phyloP scores from a whole-genome alignment of 2,797 vertebrate species.

The Salmo trutta region DNA sequence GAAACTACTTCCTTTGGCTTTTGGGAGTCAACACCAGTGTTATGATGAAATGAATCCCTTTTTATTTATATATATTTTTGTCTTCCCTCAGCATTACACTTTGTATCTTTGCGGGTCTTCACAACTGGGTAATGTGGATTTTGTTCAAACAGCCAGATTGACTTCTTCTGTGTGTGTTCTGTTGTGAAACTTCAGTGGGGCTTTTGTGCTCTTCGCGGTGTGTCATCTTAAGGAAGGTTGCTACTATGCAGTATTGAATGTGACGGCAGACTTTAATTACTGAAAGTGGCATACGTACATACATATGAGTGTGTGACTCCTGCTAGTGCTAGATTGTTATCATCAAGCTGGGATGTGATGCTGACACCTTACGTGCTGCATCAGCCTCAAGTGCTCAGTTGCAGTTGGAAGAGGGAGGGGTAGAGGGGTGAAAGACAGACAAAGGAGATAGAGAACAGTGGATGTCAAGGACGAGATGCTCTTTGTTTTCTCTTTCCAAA shows the following conservation, averaged over 20 bases:
- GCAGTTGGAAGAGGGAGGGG: conserved; percentile 8
- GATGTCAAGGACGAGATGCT: background rate
- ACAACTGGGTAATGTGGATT: conserved; percentile 34
- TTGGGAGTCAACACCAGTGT: conserved; percentile 25
- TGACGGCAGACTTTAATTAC: conserved; percentile 78
- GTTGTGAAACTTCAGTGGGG: conserved; percentile 46
- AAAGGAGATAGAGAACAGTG: conserved; percentile 10
- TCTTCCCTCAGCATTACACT: background rate
- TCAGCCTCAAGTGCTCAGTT: conserved; percentile 31
- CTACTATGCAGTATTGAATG: conserved; percentile 71
- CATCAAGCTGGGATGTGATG: conserved; percentile 68
- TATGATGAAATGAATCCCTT: conserved; percentile 29
- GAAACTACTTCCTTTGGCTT: conserved; percentile 3
- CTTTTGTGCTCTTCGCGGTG: conserved; percentile 56
- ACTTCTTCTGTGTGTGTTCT: conserved; percentile 21
- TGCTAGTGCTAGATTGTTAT: conserved; percentile 12
- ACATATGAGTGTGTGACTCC: conserved; percentile 63
- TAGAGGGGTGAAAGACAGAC: conserved; percentile 7
- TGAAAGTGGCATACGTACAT: conserved; percentile 9
- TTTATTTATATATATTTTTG: conserved; percentile 12
- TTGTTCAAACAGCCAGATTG: conserved; percentile 27
- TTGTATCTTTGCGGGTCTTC: conserved; percentile 24
- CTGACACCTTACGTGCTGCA: conserved; percentile 57
- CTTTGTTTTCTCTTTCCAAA: background rate
- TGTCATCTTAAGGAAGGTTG: conserved; percentile 61